Conservation (phyloP, 1,140 invertebrate genomes). For the Dryas iulia region DNA sequence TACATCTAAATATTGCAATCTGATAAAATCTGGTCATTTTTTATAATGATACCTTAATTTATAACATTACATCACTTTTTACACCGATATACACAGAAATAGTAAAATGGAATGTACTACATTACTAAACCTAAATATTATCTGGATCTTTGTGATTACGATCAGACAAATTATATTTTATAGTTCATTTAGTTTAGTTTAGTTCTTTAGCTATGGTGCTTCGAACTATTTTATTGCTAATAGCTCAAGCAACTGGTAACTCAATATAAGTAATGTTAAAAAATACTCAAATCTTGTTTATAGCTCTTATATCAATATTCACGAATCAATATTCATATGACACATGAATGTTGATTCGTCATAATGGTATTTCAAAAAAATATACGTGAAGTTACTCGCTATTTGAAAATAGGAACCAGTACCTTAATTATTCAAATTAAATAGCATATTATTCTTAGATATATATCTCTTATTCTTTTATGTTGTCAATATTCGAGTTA, state of each 20-base stretch:
- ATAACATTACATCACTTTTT: conserved; percentile 52
- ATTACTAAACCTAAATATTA: background rate
- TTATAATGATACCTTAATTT: conserved; percentile 60
- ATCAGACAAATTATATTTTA: background rate
- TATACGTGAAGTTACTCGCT: background rate
- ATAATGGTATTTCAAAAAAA: conserved; percentile 16
- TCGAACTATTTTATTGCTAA: background rate
- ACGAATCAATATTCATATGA: background rate
- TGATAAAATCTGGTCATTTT: conserved; percentile 78
- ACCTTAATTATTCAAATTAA: conserved; percentile 31
- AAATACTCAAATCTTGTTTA: too few species aligned
- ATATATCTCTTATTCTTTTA: conserved; percentile 7
- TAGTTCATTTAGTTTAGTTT: too few species aligned
- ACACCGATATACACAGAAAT: conserved; percentile 64
- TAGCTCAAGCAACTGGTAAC: background rate
- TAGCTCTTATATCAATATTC: too few species aligned
- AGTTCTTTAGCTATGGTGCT: too few species aligned
- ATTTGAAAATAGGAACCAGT: conserved; percentile 23
- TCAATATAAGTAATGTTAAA: background rate
- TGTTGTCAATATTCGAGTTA: conserved; percentile 47
- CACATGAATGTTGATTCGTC: too few species aligned
- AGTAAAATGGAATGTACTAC: conserved; percentile 51
- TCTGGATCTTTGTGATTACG: background rate
- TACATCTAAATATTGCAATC: conserved; percentile 77
- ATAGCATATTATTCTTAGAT: conserved; percentile 1